Evolutionary conservation across 2,797 vertebrate genomes (phyloP), one percentile per base, ranked within the genome.

Genomic region (Helostoma temminkii): DNA sequence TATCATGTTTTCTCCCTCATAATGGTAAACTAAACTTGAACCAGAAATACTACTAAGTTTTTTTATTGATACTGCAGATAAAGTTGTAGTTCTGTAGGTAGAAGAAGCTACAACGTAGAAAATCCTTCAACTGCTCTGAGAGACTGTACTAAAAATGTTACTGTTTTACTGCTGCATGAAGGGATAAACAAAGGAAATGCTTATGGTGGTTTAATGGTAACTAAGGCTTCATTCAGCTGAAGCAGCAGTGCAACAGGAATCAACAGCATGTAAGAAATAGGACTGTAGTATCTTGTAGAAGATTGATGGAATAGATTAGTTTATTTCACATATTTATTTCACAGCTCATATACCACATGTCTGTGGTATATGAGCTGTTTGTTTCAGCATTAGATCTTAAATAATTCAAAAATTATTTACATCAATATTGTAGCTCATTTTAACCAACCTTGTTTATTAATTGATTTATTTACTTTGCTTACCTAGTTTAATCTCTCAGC

Each of bases 401-500:
- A 71, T 66, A 22, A 65, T 74, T 72, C 9, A 62, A 78, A 69
- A 25, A 65, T 78, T 48, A 48, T 45, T 77, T 64, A 32, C 14
- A 49, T 50, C 3, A 58, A 41, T 24, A 71, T 18, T 52, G 12
- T 1, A 19, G 21, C 34, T 59, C 7, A 56, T 32, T 42, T 50
- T 1, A 72, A 62, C 39, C 9, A 5, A 0, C 7, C 7, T 41
- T 60, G 10, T 71, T 82, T 58, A 75, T 61, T 41, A 39, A 76
- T 46, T 67, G 11, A 65, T 56, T 25, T 68, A 25, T 72, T 71
- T 68, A 47, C 25, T 60, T 76, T 52, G 46, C 48, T 82, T 68
- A 36, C 15, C 37, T 16, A 21, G 22, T 53, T 77, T 37, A 28
- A 14, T 28, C 37, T 21, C 53, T 43, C 41, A 68, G 36, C 48